These are phyloP conservation scores for Rhinoderma darwinii DNA, from an alignment of 2,113 vertebrate genomes.

Conservation along the genomic window DNA sequence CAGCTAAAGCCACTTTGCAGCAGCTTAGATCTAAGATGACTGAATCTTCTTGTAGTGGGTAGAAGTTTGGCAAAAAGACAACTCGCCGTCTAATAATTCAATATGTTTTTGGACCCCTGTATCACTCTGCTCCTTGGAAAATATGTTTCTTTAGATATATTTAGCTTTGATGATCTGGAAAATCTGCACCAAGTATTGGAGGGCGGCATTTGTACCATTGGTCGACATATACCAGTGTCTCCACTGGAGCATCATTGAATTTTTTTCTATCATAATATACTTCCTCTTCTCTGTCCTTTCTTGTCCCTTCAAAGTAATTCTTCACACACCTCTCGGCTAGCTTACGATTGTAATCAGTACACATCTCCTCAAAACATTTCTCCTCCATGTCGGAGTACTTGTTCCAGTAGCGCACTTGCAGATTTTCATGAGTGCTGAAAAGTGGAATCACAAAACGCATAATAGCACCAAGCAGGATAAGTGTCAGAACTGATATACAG, in stretches of 20 bases:
- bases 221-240: constrained; percentile 32
- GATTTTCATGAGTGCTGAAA: background rate
- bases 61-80: too few relatives aligned
- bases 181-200: background rate
- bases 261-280: background rate
- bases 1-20: too few relatives aligned
- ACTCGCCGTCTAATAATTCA: background rate
- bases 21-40: too few relatives aligned
- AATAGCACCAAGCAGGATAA: constrained; percentile 5
- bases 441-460: background rate
- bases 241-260: background rate
- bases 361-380: constrained; percentile 28
- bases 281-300: background rate
- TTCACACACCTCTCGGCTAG: constrained; percentile 24
- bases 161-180: background rate
- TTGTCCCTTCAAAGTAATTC: constrained; percentile 10
- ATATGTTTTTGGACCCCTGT: background rate
- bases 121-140: background rate
- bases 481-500: background rate
- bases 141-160: background rate
- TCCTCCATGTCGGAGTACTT: constrained; percentile 35
- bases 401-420: constrained; percentile 28
- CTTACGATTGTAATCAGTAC: constrained; percentile 5
- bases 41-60: too few relatives aligned
- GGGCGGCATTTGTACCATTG: constrained; percentile 32